These are phyloP conservation scores for Crotalus viridis DNA, from an alignment of 2,113 vertebrate species.

Conservation along the genomic window DNA sequence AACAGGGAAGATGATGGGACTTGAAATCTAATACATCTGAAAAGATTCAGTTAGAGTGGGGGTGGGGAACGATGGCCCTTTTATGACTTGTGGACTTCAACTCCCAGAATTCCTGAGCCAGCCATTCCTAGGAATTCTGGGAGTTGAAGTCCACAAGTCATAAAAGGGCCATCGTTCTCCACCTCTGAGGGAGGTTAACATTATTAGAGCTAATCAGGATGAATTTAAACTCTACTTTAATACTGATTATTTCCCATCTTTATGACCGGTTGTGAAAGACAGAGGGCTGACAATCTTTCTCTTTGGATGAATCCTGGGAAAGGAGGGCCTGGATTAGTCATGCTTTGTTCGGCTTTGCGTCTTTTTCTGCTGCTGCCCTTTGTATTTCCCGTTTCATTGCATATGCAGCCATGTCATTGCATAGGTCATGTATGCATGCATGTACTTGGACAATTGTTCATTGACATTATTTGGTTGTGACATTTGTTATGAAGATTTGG, in stretches of 20 bases:
- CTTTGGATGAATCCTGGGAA: constrained; percentile 1
- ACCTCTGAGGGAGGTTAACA: not conserved
- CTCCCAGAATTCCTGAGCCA: not conserved
- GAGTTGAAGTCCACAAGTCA: not conserved
- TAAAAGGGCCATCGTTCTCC: not conserved
- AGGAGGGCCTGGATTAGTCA: constrained; percentile 29
- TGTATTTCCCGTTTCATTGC: not conserved
- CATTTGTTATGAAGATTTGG: not conserved
- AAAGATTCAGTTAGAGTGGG: not conserved
- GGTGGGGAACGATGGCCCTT: not conserved
- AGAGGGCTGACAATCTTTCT: constrained; percentile 41
- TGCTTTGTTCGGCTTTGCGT: not conserved
- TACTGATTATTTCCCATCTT: not conserved
- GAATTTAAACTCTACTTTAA: not conserved
- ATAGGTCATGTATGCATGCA: not conserved
- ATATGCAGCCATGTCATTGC: rapidly evolving
- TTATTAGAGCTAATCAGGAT: not conserved
- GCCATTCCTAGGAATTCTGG: not conserved
- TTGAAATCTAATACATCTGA: not conserved
- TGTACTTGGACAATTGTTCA: constrained; percentile 1
- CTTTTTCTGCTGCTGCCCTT: not conserved
- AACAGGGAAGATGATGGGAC: not conserved
- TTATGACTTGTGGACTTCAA: not conserved
- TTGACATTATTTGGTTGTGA: not conserved
- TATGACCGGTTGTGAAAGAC: not conserved